These are phyloP conservation scores for Mustelus asterias DNA, from an alignment of 2,113 vertebrate species.

Conservation along the genomic window DNA sequence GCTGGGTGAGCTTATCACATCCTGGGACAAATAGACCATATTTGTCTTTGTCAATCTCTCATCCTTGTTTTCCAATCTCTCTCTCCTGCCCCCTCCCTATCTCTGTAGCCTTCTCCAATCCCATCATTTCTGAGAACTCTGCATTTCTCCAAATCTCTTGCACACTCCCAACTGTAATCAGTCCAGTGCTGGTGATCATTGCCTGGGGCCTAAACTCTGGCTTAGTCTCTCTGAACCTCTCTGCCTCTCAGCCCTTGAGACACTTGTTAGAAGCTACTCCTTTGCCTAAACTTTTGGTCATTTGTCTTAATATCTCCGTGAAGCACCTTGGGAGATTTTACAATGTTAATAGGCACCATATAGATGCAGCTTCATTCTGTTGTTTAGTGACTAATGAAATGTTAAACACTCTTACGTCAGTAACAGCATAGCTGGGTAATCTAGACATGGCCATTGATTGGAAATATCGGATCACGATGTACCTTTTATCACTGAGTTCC, in stretches of 20 bases:
- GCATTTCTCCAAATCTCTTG: background rate
- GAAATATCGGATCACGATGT: background rate
- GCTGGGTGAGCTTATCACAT: background rate
- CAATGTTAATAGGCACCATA: background rate
- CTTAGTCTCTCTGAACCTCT: background rate
- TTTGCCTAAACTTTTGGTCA: background rate
- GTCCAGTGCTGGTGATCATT: background rate
- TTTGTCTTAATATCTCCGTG: background rate
- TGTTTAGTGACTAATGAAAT: background rate
- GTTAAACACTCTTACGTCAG: background rate
- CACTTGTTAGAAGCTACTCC: background rate
- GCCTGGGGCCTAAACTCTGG: background rate
- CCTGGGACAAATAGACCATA: background rate
- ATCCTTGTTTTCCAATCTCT: background rate
- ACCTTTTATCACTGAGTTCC: background rate
- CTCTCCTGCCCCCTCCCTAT: background rate
- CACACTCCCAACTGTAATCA: background rate
- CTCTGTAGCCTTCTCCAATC: background rate
- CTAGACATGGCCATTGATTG: background rate
- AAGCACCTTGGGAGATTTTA: background rate
- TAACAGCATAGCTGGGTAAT: background rate
- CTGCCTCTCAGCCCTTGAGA: background rate
- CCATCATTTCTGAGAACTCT: background rate
- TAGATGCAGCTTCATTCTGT: background rate
- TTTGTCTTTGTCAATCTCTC: background rate